Evolutionary conservation across 2,113 vertebrate species (phyloP).

Genomic region (Thamnophis sirtalis): DNA sequence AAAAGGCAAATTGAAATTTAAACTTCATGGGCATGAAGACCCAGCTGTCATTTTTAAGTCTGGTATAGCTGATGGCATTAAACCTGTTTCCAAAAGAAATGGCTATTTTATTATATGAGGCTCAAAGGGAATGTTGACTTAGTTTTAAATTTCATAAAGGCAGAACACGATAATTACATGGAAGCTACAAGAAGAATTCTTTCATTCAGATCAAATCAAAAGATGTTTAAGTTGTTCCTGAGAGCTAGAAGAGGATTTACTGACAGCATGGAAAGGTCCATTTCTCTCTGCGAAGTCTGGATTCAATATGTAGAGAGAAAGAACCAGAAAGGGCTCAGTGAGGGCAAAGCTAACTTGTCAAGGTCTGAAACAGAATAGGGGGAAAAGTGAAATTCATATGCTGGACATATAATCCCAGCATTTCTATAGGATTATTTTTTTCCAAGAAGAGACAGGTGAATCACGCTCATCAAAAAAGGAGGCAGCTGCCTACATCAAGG

Average conservation of each 20-base stretch:
- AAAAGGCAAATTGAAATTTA: slow-evolving; percentile 30
- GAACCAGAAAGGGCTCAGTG: slow-evolving; percentile 34
- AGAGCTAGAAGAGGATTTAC: slow-evolving; percentile 39
- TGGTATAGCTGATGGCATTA: slow-evolving; percentile 44
- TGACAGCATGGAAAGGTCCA: slow-evolving; percentile 53
- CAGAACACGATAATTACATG: slow-evolving; percentile 52
- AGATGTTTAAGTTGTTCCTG: slow-evolving; percentile 38
- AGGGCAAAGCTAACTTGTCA: slow-evolving; percentile 23
- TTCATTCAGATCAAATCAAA: slow-evolving; percentile 54
- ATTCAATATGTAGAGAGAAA: slow-evolving; percentile 29
- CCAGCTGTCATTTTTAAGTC: slow-evolving; percentile 35
- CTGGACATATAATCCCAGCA: slow-evolving; percentile 47
- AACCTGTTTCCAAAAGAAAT: slow-evolving; percentile 53
- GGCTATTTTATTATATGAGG: slow-evolving; percentile 49
- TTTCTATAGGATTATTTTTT: slow-evolving; percentile 34
- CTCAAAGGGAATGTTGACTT: slow-evolving; percentile 52
- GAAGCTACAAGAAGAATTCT: slow-evolving; percentile 47
- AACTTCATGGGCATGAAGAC: slow-evolving; percentile 43
- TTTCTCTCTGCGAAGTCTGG: slow-evolving; percentile 32
- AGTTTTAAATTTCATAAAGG: slow-evolving; percentile 44
- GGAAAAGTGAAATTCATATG: neutral
- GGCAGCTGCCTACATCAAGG: slow-evolving; percentile 5
- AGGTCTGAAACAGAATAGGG: slow-evolving; percentile 36
- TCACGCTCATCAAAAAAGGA: slow-evolving; percentile 22
- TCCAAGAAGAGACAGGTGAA: slow-evolving; percentile 19